Conservation (phyloP, 2,113 vertebrate species). For the Nesogale talazaci region DNA sequence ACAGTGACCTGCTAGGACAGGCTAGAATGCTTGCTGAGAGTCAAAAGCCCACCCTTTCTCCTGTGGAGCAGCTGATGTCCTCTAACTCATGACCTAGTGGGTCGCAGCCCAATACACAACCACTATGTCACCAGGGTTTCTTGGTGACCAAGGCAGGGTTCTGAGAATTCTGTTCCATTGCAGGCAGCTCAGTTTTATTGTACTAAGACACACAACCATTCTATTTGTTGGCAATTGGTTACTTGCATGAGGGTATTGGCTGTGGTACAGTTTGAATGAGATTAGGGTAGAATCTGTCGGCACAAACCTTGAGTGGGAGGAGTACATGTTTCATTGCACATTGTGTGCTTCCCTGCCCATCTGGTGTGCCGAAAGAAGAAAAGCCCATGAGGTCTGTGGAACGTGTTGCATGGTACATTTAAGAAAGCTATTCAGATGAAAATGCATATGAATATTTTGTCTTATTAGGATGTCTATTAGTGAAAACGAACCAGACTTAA, state of each 20-base stretch:
- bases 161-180: not conserved
- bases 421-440: not conserved
- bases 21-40: too few species aligned
- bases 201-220: not conserved
- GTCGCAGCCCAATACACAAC: too few species aligned
- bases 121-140: too few species aligned
- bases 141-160: not conserved
- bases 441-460: not conserved
- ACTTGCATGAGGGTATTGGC: not conserved
- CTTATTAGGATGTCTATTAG: not conserved
- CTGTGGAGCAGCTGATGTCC: too few species aligned
- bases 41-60: too few species aligned
- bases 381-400: constrained; percentile 52
- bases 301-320: constrained; percentile 69
- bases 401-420: constrained; percentile 6
- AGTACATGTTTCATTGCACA: constrained; percentile 56
- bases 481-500: not conserved
- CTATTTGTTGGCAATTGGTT: not conserved
- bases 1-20: too few species aligned
- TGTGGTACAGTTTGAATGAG: constrained; percentile 28
- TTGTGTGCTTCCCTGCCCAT: constrained; percentile 66
- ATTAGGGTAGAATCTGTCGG: constrained; percentile 44
- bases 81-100: too few species aligned
- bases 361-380: constrained; percentile 65
- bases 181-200: not conserved